These are phyloP conservation scores for Chironomus tentans DNA, from an alignment of 2,888 invertebrate genomes.

Conservation along the genomic window DNA sequence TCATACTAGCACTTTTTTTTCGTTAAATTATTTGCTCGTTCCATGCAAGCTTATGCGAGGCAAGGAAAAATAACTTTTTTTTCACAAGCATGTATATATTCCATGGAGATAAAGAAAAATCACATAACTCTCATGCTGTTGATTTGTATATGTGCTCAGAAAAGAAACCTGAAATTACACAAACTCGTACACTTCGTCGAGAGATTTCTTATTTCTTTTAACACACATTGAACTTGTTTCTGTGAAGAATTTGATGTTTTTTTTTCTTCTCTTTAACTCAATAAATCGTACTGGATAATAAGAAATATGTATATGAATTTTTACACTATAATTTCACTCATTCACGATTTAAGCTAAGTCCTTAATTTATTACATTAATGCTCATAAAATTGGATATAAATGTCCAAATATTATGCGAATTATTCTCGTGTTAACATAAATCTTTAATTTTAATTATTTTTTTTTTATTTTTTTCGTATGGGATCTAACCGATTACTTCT, in stretches of 20 bases:
- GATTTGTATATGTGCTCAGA: conserved; percentile 19
- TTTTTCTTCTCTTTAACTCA: conserved; percentile 2
- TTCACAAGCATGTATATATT: background rate
- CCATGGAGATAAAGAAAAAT: conserved; percentile 16
- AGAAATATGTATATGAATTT: background rate
- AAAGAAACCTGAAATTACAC: conserved; percentile 26
- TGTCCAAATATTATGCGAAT: conserved; percentile 3
- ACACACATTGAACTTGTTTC: conserved; percentile 23
- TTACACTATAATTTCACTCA: background rate
- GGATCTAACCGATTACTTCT: background rate
- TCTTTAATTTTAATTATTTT: background rate
- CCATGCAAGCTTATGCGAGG: background rate
- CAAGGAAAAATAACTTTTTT: conserved; percentile 1
- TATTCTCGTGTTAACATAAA: conserved; percentile 2
- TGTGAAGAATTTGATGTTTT: conserved; percentile 16
- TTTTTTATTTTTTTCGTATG: background rate
- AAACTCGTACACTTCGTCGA: background rate
- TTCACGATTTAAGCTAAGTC: background rate
- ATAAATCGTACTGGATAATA: background rate
- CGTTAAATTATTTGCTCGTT: too few species aligned
- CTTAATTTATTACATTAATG: background rate
- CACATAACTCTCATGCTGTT: conserved; percentile 12
- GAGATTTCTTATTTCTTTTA: conserved; percentile 18
- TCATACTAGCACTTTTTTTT: too few species aligned
- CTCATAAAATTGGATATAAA: background rate